Conservation (phyloP, 2,797 vertebrate genomes). For the Bovichtus diacanthus region DNA sequence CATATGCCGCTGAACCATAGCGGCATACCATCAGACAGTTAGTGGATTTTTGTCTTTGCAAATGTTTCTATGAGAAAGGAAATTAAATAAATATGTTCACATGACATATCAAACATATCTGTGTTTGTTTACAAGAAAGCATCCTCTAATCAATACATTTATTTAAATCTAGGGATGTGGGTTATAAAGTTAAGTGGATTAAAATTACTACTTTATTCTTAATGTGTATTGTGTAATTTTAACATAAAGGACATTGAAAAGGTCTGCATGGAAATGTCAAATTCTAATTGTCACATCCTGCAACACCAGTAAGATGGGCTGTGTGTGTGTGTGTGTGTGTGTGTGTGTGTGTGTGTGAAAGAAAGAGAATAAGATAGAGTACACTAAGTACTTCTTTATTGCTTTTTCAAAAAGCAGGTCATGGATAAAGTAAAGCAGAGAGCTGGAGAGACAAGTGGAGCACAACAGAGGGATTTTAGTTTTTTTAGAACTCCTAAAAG, state of each 20-base stretch:
- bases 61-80: neutral
- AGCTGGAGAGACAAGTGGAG: neutral
- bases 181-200: neutral
- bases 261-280: neutral
- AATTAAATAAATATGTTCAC: too few species aligned
- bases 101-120: neutral
- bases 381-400: slow-evolving; percentile 37
- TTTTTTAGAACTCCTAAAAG: neutral
- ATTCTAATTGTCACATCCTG: neutral
- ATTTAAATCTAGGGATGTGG: neutral
- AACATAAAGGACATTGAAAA: neutral
- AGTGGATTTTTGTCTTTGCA: neutral
- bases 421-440: slow-evolving; percentile 21
- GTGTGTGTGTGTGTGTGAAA: neutral
- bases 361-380: neutral
- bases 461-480: neutral
- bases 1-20: too few species aligned
- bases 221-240: neutral
- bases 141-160: neutral
- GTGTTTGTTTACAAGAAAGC: neutral
- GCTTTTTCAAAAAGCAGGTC: slow-evolving; percentile 32
- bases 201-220: neutral
- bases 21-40: too few species aligned
- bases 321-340: slow-evolving; percentile 9
- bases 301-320: neutral